A percentile compares a stretch with the other conserved stretches of the same genome.
Conservation (phyloP, 35 echinoderm and acorn worm genomes). For the Ophioderma brevispina region DNA sequence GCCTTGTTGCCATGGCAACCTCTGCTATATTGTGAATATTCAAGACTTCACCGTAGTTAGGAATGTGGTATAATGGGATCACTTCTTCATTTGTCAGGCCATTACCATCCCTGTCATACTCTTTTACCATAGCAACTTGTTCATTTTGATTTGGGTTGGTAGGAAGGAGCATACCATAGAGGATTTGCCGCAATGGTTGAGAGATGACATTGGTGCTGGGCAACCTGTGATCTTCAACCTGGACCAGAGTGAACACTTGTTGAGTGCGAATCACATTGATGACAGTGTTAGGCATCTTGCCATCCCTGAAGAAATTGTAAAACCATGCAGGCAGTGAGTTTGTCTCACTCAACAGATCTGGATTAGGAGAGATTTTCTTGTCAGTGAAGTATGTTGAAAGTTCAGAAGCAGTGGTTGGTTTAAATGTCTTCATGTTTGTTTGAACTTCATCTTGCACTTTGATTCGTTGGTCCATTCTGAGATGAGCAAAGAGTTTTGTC, state of each 20-base stretch:
- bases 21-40: background rate
- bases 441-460: background rate
- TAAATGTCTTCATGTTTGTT: background rate
- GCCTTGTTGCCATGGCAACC: background rate
- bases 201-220: background rate
- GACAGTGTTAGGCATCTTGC: background rate
- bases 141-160: background rate
- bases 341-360: background rate
- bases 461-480: background rate
- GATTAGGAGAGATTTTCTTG: background rate
- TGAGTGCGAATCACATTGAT: constrained; percentile 38
- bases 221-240: constrained; percentile 21
- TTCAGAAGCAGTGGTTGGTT: background rate
- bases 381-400: constrained; percentile 5
- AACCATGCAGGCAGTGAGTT: constrained; percentile 30
- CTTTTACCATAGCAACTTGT: background rate
- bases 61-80: background rate
- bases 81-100: background rate
- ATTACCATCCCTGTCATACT: background rate
- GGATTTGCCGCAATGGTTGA: background rate
- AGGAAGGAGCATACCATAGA: constrained; percentile 2
- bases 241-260: constrained; percentile 23
- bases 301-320: background rate
- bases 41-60: background rate
- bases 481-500: background rate